Base-by-base conservation (phyloP, 2,888 invertebrate species). In the Gryllus longicercus region DNA sequence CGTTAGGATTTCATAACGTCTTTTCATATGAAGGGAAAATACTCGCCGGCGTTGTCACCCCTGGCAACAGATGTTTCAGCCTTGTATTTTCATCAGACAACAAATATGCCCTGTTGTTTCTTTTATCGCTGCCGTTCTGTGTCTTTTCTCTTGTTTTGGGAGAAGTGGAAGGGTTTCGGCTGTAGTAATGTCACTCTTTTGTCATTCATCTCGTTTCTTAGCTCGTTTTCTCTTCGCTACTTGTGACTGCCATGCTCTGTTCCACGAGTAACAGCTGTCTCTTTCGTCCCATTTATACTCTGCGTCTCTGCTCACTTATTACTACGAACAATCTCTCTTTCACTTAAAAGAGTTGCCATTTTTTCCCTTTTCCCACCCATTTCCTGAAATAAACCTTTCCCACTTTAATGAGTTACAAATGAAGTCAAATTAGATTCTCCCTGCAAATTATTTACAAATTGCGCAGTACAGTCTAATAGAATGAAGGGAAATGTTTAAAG, bases 141-240 rank as follows among this genome's bases (percentile, higher is more conserved):
- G n/a, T 63, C 11, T 11, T n/a, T 63, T 63, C 63, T 18, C 14
- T n/a, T 63, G 63, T 63, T 63, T 63, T 63, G 16, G 14, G n/a
- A 14, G n/a, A n/a, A 63, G n/a, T 63, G 63, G 38, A 8, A 38
- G 38, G 3, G 63, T 63, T 63, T 63, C 63, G 63, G 4, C 3
- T 63, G 14, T 63, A 63, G 16, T 63, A 63, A 63, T n/a, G 16
- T 8, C 0, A 5, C 63, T 63, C 16, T n/a, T n/a, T 14, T 11
- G 12, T 63, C 63, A 63, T 63, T 63, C 63, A 63, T 63, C 63
- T n/a, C n/a, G 63, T 63, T 63, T 63, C 63, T 63, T 63, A n/a
- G n/a, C 63, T 63, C 16, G n/a, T 63, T 63, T 18, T 11, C n/a
- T 63, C n/a, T 63, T 63, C 16, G n/a, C 63, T n/a, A 14, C 63